phyloP scores from a whole-genome alignment of 2,113 vertebrate species.

The Sebastes fasciatus region DNA sequence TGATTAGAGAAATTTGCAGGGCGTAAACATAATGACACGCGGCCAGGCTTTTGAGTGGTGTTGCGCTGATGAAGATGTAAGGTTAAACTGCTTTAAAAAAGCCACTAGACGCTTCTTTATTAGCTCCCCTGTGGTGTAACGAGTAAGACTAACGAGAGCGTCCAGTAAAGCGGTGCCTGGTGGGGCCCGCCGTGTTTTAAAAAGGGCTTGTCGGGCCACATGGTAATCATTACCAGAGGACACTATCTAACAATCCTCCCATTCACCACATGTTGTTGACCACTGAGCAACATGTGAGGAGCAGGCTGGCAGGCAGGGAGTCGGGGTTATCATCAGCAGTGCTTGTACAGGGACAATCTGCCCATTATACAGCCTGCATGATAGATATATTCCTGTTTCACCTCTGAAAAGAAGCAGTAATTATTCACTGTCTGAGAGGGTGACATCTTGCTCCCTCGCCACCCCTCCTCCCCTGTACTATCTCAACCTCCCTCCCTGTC shows the following conservation, averaged over 20 bases:
- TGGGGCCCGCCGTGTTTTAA: slow-evolving; percentile 36
- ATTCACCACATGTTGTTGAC: slow-evolving; percentile 77
- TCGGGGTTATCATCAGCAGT: slow-evolving; percentile 17
- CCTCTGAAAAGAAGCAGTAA: slow-evolving; percentile 55
- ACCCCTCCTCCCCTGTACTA: neutral
- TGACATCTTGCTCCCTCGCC: slow-evolving; percentile 52
- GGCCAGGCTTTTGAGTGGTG: slow-evolving; percentile 21
- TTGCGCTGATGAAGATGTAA: slow-evolving; percentile 17
- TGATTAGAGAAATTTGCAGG: slow-evolving; percentile 59
- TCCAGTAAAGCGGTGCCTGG: slow-evolving; percentile 57
- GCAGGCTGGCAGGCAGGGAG: slow-evolving; percentile 40
- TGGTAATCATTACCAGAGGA: slow-evolving; percentile 77
- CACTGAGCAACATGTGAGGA: slow-evolving; percentile 65
- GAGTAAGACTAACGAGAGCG: slow-evolving; percentile 31
- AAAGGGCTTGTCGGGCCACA: slow-evolving; percentile 55
- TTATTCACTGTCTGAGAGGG: slow-evolving; percentile 53
- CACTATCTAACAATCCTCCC: slow-evolving; percentile 70
- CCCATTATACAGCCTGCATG: slow-evolving; percentile 60
- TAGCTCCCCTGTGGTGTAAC: slow-evolving; percentile 50
- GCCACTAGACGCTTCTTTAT: slow-evolving; percentile 53
- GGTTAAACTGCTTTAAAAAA: slow-evolving; percentile 43
- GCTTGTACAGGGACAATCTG: slow-evolving; percentile 52
- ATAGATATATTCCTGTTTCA: slow-evolving; percentile 49
- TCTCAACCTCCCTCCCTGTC: slow-evolving; percentile 5
- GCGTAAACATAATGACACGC: slow-evolving; percentile 60